These are phyloP conservation scores for Chelonus insularis DNA, from an alignment of 1,140 invertebrate species.

Conservation along the genomic window DNA sequence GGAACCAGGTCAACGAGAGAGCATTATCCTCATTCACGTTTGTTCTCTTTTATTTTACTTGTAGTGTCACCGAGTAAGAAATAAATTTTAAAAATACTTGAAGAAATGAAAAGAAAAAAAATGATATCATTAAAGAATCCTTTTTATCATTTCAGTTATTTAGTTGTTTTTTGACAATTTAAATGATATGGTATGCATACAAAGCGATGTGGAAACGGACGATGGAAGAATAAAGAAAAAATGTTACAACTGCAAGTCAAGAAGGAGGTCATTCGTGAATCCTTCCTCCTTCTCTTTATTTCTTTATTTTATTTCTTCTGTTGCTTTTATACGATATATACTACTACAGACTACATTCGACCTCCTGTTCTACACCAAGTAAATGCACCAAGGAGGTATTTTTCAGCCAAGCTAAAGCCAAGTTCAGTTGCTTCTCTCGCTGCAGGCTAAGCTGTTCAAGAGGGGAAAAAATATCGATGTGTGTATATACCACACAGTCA, in stretches of 20 bases:
- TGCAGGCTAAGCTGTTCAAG: not conserved
- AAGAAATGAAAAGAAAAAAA: not conserved
- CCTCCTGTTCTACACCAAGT: not conserved
- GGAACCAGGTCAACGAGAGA: conserved; percentile 29
- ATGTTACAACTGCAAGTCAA: conserved; percentile 19
- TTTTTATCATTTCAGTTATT: not conserved
- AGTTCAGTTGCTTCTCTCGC: not conserved
- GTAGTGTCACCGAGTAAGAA: not conserved
- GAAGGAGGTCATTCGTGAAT: conserved; percentile 29
- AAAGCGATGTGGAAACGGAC: not conserved
- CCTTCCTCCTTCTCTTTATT: conserved; percentile 11
- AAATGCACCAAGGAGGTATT: conserved; percentile 5
- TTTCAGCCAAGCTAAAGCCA: conserved; percentile 1
- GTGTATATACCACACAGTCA: not conserved
- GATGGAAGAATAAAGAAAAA: conserved; percentile 15
- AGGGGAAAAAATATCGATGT: conserved; percentile 1
- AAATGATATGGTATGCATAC: too few relatives aligned
- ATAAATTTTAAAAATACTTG: too few relatives aligned
- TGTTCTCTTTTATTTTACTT: not conserved
- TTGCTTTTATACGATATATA: not conserved
- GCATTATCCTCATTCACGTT: conserved; percentile 24
- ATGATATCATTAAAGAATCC: not conserved
- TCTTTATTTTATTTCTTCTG: conserved; percentile 5
- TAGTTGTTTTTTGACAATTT: too few relatives aligned
- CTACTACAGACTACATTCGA: not conserved